Conservation (phyloP, 2,113 vertebrate genomes). For the Phoenicopterus ruber region DNA sequence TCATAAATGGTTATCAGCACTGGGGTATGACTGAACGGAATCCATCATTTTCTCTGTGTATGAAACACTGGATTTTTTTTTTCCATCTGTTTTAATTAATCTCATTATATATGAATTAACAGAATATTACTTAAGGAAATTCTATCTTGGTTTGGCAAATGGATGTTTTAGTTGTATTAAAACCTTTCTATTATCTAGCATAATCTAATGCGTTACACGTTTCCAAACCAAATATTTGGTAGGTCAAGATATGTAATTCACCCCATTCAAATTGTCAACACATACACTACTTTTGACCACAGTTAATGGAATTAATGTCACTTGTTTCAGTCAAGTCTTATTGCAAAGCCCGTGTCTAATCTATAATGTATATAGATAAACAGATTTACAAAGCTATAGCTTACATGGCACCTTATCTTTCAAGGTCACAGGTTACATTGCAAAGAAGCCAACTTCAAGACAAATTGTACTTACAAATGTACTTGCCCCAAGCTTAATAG, state of each 20-base stretch:
- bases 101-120: neutral
- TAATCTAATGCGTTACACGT: neutral
- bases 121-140: neutral
- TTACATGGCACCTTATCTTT: neutral
- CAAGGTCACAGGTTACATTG: slow-evolving; percentile 26
- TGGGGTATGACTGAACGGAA: fast-evolving
- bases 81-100: neutral
- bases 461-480: neutral
- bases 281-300: neutral
- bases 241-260: neutral
- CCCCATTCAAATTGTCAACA: neutral
- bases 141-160: neutral
- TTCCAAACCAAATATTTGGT: slow-evolving; percentile 43
- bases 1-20: neutral
- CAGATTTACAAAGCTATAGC: slow-evolving; percentile 13
- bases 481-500: fast-evolving
- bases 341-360: slow-evolving; percentile 33
- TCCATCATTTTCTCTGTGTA: neutral
- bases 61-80: neutral
- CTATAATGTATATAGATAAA: slow-evolving; percentile 55
- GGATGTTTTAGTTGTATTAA: neutral
- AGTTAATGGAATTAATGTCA: slow-evolving; percentile 59
- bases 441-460: neutral
- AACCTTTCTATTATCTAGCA: neutral
- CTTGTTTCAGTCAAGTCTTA: slow-evolving; percentile 14